A percentile compares a stretch with the other conserved stretches of the same genome.
phyloP scores from a whole-genome alignment of 2,113 vertebrate genomes.

The Macheiramphus alcinus region DNA sequence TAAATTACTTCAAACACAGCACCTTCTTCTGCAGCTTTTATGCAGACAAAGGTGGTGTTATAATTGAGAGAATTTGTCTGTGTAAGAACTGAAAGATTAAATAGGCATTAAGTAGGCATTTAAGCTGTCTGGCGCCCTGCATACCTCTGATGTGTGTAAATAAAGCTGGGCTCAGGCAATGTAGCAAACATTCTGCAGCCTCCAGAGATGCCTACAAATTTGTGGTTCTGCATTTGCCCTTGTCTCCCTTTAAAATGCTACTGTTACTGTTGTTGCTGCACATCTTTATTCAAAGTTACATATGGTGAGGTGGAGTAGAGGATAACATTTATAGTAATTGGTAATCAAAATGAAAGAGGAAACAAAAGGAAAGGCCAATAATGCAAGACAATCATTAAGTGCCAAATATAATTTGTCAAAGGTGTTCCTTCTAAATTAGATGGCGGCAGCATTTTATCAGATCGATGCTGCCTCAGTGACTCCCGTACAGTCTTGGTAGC shows the following conservation, averaged over 20 bases:
- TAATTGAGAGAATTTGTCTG: not conserved
- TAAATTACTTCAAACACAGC: not conserved
- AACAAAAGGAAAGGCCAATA: not conserved
- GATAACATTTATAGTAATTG: not conserved
- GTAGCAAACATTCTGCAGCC: not conserved
- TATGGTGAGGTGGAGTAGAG: not conserved
- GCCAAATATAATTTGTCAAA: conserved; percentile 1
- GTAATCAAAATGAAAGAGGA: not conserved
- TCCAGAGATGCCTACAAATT: not conserved
- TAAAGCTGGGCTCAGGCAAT: not conserved
- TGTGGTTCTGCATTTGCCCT: not conserved
- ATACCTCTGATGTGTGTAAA: not conserved
- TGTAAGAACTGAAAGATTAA: not conserved
- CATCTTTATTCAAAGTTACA: not conserved
- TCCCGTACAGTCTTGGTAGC: not conserved
- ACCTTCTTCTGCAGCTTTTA: not conserved
- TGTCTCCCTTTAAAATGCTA: not conserved
- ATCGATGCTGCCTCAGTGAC: not conserved
- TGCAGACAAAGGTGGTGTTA: not conserved
- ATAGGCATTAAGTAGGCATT: not conserved
- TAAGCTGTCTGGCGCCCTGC: not conserved
- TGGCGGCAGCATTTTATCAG: not conserved
- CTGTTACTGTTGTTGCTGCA: not conserved
- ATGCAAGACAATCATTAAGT: not conserved
- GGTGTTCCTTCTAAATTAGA: not conserved